phyloP scores from a whole-genome alignment of 1,140 invertebrate genomes.

The Ceratina japonica region DNA sequence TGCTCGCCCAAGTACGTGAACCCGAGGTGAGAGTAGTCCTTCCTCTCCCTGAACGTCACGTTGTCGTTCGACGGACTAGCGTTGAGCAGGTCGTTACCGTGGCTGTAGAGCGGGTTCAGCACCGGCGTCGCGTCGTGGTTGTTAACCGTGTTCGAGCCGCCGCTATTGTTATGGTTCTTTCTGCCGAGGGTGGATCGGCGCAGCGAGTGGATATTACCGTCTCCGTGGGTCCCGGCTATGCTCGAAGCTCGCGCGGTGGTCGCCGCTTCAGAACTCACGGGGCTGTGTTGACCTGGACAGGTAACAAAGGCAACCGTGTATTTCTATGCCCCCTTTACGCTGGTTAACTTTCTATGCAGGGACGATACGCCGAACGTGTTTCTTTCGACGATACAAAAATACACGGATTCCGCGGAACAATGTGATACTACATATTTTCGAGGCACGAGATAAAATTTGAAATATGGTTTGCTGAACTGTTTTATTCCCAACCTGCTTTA shows the following conservation, averaged over 20 bases:
- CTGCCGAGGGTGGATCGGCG: constrained; percentile 80
- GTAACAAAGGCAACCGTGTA: background rate
- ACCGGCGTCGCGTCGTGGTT: constrained; percentile 75
- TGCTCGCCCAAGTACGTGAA: constrained; percentile 87
- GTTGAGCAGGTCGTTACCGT: constrained; percentile 83
- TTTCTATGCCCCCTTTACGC: background rate
- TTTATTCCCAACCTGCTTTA: too few relatives aligned
- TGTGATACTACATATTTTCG: too few relatives aligned
- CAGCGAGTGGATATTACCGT: constrained; percentile 79
- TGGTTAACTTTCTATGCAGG: background rate
- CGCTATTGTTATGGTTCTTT: constrained; percentile 78
- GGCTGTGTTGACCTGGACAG: constrained; percentile 85
- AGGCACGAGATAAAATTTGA: too few relatives aligned
- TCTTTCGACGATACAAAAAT: too few relatives aligned
- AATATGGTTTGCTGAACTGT: too few relatives aligned
- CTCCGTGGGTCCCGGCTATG: constrained; percentile 80
- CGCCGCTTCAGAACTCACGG: constrained; percentile 89
- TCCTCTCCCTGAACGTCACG: constrained; percentile 90
- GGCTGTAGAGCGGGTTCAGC: constrained; percentile 76
- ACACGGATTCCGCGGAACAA: too few relatives aligned
- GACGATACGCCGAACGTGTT: too few relatives aligned
- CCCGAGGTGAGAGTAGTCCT: constrained; percentile 87
- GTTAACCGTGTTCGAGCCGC: constrained; percentile 76
- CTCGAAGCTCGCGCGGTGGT: constrained; percentile 89
- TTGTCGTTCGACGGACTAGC: constrained; percentile 89